These are phyloP conservation scores for Phengaris alcon DNA, from an alignment of 2,888 invertebrate species.

Conservation along the genomic window DNA sequence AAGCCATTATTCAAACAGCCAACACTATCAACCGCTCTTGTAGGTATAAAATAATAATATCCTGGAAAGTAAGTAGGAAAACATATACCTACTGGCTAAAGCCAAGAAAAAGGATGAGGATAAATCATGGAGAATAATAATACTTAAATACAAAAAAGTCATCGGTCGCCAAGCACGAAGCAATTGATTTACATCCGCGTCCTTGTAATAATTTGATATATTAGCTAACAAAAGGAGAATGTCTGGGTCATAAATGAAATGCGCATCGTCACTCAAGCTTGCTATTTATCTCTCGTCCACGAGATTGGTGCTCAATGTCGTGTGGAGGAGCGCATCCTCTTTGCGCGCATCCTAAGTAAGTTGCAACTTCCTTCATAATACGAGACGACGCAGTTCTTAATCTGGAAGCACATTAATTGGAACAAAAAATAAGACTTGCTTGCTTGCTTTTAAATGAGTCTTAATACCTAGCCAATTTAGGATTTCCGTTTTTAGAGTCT, in stretches of 20 bases:
- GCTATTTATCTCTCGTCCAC: slow-evolving; percentile 47
- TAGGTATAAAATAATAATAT: too few relatives aligned
- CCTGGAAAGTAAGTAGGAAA: too few relatives aligned
- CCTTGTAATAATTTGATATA: slow-evolving; percentile 28
- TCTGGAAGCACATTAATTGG: slow-evolving; percentile 15
- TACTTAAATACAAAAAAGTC: not conserved
- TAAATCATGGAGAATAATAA: not conserved
- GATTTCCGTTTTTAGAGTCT: not conserved
- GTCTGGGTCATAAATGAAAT: slow-evolving; percentile 41
- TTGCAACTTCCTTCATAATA: slow-evolving; percentile 61
- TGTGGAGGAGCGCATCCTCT: slow-evolving; percentile 64
- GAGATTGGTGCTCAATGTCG: slow-evolving; percentile 75
- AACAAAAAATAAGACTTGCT: not conserved
- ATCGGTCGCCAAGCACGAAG: not conserved
- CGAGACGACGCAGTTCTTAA: slow-evolving; percentile 4
- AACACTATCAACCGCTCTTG: not conserved
- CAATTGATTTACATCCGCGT: not conserved
- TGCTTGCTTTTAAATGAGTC: not conserved
- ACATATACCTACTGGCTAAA: not conserved
- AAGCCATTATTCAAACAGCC: not conserved
- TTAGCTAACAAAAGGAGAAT: slow-evolving; percentile 32
- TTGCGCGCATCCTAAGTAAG: slow-evolving; percentile 69
- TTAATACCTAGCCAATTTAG: not conserved
- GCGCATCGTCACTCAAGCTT: slow-evolving; percentile 44
- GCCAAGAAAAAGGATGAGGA: not conserved